A percentile compares a stretch with the other conserved stretches of the same genome.
Conservation (phyloP, 2,113 vertebrate genomes). For the Gallinago paraguaiae region DNA sequence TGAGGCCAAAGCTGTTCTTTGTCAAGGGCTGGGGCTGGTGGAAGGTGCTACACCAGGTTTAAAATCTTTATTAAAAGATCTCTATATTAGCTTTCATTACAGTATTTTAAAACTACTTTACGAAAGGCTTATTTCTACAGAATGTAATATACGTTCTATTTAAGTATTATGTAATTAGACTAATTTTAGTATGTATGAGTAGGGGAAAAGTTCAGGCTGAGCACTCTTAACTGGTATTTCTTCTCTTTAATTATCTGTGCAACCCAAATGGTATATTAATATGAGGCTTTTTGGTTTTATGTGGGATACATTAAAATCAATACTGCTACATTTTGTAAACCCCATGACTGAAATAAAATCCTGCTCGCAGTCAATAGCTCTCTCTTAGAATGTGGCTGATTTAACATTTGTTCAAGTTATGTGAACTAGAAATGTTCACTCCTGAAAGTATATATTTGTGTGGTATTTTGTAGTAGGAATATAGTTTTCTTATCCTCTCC, state of each 20-base stretch:
- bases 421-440: not conserved
- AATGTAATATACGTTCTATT: not conserved
- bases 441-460: not conserved
- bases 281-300: not conserved
- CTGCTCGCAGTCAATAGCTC: not conserved
- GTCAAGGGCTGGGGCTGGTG: conserved; percentile 2
- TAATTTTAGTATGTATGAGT: not conserved
- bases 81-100: not conserved
- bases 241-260: conserved; percentile 27
- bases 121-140: conserved; percentile 12
- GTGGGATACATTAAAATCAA: not conserved
- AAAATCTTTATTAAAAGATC: not conserved
- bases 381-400: not conserved
- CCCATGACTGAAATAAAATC: conserved; percentile 31
- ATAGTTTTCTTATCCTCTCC: not conserved
- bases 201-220: not conserved
- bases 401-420: not conserved
- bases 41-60: not conserved
- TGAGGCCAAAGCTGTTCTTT: conserved; percentile 38
- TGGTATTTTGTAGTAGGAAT: not conserved
- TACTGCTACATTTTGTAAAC: conserved; percentile 30
- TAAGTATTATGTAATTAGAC: not conserved
- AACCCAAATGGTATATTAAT: not conserved
- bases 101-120: conserved; percentile 27
- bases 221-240: not conserved